A percentile compares a stretch with the other conserved stretches of the same genome.
Evolutionary conservation across 2,113 vertebrate species (phyloP).

Genomic region (Trichechus manatus): DNA sequence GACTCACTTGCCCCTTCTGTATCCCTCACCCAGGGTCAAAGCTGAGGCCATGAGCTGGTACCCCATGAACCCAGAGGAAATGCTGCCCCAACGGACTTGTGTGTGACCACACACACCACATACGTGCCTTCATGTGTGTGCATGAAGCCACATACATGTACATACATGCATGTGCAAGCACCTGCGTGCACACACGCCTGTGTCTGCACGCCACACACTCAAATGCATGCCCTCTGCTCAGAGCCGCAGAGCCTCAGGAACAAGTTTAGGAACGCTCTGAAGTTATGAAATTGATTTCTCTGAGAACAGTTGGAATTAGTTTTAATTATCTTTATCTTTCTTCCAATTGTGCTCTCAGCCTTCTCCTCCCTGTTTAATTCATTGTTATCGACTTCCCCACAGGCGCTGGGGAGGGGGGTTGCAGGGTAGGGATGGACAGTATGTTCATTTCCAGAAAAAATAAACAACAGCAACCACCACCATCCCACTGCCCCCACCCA

Average conservation of each 20-base stretch:
- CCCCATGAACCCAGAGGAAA: neutral
- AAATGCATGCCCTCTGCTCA: neutral
- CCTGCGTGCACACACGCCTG: accelerated
- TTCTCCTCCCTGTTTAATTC: slow-evolving; percentile 74
- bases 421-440: neutral
- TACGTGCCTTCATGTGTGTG: accelerated
- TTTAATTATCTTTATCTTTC: slow-evolving; percentile 86
- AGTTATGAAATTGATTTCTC: slow-evolving; percentile 86
- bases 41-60: neutral
- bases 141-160: neutral
- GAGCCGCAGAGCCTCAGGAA: neutral
- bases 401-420: slow-evolving; percentile 6
- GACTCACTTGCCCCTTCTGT: neutral
- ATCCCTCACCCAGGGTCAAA: neutral
- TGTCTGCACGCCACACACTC: neutral
- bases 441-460: slow-evolving; percentile 51
- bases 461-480: slow-evolving; percentile 34
- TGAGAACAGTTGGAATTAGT: slow-evolving; percentile 82
- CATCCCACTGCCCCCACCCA: neutral
- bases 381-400: slow-evolving; percentile 76
- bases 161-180: no score
- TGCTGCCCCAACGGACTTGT: neutral
- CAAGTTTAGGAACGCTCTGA: slow-evolving; percentile 63
- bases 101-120: neutral
- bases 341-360: slow-evolving; percentile 81